Evolutionary conservation across 2,797 vertebrate species (phyloP), one percentile per base, ranked within the genome.

Genomic region (Gymnoscopelus microlampas): DNA sequence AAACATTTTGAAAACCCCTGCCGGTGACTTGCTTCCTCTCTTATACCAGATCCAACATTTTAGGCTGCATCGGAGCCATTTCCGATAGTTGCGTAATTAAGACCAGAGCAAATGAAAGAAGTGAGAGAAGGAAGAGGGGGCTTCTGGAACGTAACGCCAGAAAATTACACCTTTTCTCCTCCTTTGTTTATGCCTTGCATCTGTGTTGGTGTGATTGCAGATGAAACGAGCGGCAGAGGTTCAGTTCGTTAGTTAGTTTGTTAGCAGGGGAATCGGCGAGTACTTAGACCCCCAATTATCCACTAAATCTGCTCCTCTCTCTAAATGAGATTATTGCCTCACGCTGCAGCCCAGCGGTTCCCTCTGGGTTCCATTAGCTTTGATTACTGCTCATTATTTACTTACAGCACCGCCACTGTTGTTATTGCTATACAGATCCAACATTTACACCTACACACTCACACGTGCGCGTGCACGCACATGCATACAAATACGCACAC

Each of bases 341-440:
- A 92, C 88, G 80, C 86, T 81, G 87, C 91, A 93, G 86, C 88
- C 39, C 39, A 91, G 89, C 82, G 89, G 89, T 91, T 93, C 93
- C 93, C 93, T 92, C 91, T 93, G 93, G 93, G 93, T 93, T 94
- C 92, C 91, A 94, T 95, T 94, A 94, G 92, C 92, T 94, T 94
- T 94, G 93, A 94, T 95, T 94, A 95, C 93, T 94, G 89, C 92
- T 94, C 92, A 95, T 95, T 94, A 95, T 95, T 95, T 95, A 95
- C 93, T 93, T 94, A 92, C 93, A 93, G 92, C 93, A 92, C 89
- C 82, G 90, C 91, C 83, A 79, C 85, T 90, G 85, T 93, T 93
- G 85, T 93, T 93, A 93, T 93, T 92, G 87, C 88, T 83, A 77
- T 77, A 44, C 39, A 44, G 7, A 44, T 9, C 39, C 39, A 44